A percentile compares a stretch with the other conserved stretches of the same genome.
Conservation (phyloP, 1,140 invertebrate species). For the Babylonia areolata region DNA sequence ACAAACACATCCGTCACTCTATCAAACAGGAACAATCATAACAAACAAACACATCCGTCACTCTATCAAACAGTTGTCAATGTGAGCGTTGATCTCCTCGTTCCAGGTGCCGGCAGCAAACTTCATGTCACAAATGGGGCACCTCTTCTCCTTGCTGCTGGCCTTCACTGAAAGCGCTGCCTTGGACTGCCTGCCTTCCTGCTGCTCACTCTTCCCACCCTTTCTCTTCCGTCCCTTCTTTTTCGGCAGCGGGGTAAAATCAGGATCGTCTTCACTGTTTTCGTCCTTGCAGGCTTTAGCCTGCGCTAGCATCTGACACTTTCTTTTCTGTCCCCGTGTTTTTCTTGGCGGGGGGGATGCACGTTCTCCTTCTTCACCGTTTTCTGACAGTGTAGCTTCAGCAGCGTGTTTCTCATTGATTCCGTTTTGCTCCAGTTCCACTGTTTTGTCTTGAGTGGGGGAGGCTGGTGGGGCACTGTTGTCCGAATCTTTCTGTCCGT, state of each 20-base stretch:
- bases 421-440: background rate
- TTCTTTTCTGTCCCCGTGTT: background rate
- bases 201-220: background rate
- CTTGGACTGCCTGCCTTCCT: background rate
- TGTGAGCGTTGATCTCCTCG: conserved; percentile 66
- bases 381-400: background rate
- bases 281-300: background rate
- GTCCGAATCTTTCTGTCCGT: background rate
- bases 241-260: background rate
- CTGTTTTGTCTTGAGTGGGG: background rate
- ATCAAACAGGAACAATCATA: too few relatives aligned
- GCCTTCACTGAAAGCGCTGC: background rate
- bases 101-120: conserved; percentile 60
- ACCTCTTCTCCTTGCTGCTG: conserved; percentile 48
- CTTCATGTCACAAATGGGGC: conserved; percentile 64
- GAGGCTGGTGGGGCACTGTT: background rate
- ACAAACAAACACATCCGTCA: too few relatives aligned
- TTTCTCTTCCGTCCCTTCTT: background rate
- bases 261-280: background rate
- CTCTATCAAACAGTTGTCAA: conserved; percentile 71
- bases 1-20: too few relatives aligned
- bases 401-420: background rate
- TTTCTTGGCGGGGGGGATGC: background rate
- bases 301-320: background rate
- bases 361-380: background rate